Evolutionary conservation across 2,113 vertebrate genomes (phyloP).

Genomic region (Callipepla californica): DNA sequence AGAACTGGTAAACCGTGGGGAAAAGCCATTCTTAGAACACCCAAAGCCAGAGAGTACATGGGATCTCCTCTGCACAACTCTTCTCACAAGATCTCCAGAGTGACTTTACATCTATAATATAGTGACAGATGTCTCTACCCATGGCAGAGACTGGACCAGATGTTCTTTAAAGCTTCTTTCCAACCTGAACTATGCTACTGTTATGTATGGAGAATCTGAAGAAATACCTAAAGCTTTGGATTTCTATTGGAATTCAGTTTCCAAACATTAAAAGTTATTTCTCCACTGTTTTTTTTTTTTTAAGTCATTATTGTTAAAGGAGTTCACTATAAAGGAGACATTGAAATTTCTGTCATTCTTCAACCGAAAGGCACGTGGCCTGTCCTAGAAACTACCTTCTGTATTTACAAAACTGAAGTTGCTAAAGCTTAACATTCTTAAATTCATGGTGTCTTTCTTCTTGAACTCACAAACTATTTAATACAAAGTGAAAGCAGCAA

Average conservation of each 20-base stretch:
- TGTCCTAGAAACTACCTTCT: neutral
- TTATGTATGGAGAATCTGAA: neutral
- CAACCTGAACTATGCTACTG: neutral
- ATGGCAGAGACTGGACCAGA: neutral
- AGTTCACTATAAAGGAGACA: neutral
- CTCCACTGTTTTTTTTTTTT: neutral
- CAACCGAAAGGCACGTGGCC: neutral
- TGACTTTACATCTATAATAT: neutral
- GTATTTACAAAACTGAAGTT: neutral
- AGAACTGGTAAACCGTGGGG: neutral
- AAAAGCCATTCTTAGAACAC: neutral
- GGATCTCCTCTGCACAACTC: neutral
- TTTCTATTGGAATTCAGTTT: neutral
- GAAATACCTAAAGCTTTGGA: neutral
- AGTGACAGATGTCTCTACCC: neutral
- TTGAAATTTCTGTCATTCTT: neutral
- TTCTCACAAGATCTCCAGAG: neutral
- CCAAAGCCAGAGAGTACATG: neutral
- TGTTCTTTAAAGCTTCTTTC: neutral
- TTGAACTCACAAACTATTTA: neutral
- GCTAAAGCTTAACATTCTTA: neutral
- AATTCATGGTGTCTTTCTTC: neutral
- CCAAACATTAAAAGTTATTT: neutral
- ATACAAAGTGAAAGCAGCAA: neutral
- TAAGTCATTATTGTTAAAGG: neutral